Percentiles rank a stretch among this genome's conserved stretches.
Evolutionary conservation across 2,797 vertebrate species (phyloP).

Genomic region (Oceanodroma leucorhoa): DNA sequence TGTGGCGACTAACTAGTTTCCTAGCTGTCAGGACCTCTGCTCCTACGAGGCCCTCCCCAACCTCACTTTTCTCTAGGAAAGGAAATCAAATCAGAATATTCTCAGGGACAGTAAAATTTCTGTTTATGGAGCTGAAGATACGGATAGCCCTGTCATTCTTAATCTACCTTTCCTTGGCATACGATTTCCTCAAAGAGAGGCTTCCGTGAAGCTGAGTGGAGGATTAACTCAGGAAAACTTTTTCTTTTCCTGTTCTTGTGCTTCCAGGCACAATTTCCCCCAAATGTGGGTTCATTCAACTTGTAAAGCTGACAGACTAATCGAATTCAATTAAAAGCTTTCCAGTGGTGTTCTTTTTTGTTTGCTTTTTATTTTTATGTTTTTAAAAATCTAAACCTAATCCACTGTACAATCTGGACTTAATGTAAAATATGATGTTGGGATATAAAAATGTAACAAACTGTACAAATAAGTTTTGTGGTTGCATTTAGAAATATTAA

Average conservation of each 20-base stretch:
- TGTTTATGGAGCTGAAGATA: neutral
- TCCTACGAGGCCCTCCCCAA: neutral
- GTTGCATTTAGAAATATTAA: slow-evolving; percentile 20
- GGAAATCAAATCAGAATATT: neutral
- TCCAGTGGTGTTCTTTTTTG: neutral
- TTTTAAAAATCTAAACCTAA: slow-evolving; percentile 16
- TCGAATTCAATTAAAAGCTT: neutral
- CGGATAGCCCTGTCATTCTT: rapidly evolving
- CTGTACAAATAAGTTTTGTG: slow-evolving; percentile 19
- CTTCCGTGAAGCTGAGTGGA: neutral
- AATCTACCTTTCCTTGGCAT: neutral
- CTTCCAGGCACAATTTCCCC: neutral
- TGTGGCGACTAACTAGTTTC: neutral
- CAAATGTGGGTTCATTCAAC: neutral
- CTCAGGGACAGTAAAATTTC: neutral
- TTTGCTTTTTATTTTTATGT: neutral
- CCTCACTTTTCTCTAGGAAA: neutral
- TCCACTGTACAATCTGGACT: slow-evolving; percentile 15
- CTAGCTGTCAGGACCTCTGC: neutral
- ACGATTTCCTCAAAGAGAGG: neutral
- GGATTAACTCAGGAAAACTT: neutral
- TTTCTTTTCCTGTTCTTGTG: neutral
- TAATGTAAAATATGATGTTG: slow-evolving; percentile 36
- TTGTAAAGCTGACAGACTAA: neutral
- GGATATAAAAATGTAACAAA: slow-evolving; percentile 17